Evolutionary conservation across 1,140 invertebrate genomes (phyloP), one percentile per base, ranked within the genome.

Genomic region (Yoshiicerus persimilis): DNA sequence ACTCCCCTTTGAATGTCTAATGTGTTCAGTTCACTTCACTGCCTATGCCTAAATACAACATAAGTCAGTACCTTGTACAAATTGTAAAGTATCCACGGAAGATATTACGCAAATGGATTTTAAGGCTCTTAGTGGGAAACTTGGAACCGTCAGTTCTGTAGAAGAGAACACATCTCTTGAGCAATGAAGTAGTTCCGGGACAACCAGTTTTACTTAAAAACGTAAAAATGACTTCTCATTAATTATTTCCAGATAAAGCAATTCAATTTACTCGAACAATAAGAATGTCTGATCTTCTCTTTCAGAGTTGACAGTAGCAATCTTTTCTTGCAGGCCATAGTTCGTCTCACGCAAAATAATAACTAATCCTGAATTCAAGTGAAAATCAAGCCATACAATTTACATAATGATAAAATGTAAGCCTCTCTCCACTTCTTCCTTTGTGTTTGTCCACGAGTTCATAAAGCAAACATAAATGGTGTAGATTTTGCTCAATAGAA

Each of bases 361-460:
- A 77, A n/a, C n/a, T 80, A 80, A 80, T 80, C 75, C 34, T 70
- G 2, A 80, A 80, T 20, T 80, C n/a, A 80, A 80, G 32, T 80
- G 75, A 80, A 80, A 80, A 80, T 80, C 75, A 80, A 80, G 75
- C 75, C 75, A 80, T 80, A 80, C 75, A 80, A 80, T 80, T 80
- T 80, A 80, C 75, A 80, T 80, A 80, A 80, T 80, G 75, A 10
- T 8, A 32, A 56, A 87, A 87, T 39, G 70, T 86, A 62, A 66
- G 34, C 47, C 83, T 56, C 13, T 86, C 85, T 84, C 8, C 38
- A 10, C 39, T 3, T 6, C 20, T 20, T 62, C 47, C 27, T 25
- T 80, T 80, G 75, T 80, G 75, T 80, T 80, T 80, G 75, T 20
- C 32, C 75, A 80, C 32, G 34, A 34, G 11, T 80, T 38, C 75